Conservation (phyloP, 2,888 invertebrate species). For the Coenonympha glycerion region DNA sequence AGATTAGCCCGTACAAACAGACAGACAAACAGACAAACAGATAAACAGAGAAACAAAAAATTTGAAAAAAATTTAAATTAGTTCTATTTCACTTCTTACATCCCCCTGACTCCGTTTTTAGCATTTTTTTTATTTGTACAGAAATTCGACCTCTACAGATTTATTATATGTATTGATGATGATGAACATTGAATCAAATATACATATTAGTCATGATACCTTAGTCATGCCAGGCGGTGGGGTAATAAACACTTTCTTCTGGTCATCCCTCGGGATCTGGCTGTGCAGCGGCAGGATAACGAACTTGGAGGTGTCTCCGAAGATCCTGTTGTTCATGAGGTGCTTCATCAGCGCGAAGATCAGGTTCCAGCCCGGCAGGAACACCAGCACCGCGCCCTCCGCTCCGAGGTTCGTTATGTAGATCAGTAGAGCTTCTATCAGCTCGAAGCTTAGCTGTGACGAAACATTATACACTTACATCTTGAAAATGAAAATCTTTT, state of each 20-base stretch:
- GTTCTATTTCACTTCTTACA: too few relatives aligned
- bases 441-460: constrained; percentile 86
- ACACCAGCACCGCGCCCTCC: constrained; percentile 92
- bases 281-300: constrained; percentile 96
- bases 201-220: too few relatives aligned
- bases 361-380: constrained; percentile 97
- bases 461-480: background rate
- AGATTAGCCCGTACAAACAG: too few relatives aligned
- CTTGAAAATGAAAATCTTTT: too few relatives aligned
- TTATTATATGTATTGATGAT: too few relatives aligned
- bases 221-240: constrained; percentile 90
- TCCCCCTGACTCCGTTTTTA: too few relatives aligned
- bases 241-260: constrained; percentile 92
- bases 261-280: constrained; percentile 96
- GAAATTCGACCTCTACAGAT: too few relatives aligned
- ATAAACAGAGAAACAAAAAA: too few relatives aligned
- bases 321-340: constrained; percentile 80
- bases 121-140: too few relatives aligned
- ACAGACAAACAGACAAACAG: too few relatives aligned
- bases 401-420: constrained; percentile 77
- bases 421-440: constrained; percentile 86
- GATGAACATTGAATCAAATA: too few relatives aligned
- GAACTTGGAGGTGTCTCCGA: constrained; percentile 79
- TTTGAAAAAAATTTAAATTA: too few relatives aligned
- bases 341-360: constrained; percentile 94